These are phyloP conservation scores for Tricholaema leucomelas DNA, from an alignment of 2,113 vertebrate species.

Conservation along the genomic window DNA sequence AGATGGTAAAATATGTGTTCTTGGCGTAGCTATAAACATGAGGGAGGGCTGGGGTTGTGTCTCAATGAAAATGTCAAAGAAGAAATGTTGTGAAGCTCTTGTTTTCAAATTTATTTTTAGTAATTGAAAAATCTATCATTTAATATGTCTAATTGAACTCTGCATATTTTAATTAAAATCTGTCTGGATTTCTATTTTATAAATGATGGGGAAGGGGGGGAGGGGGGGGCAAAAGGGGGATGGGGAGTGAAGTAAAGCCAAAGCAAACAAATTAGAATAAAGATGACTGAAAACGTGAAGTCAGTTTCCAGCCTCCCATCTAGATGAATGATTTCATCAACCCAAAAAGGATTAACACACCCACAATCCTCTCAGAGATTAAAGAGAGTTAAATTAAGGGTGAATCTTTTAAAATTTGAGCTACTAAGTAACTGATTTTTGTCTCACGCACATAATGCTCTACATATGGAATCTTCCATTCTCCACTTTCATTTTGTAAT, in stretches of 20 bases:
- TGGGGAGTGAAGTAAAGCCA: background rate
- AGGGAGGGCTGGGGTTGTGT: background rate
- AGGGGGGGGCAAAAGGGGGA: too few relatives aligned
- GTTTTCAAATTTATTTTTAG: fast-evolving
- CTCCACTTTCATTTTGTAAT: background rate
- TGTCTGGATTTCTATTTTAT: background rate
- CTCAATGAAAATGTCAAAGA: background rate
- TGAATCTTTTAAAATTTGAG: conserved; percentile 39
- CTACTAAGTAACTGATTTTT: conserved; percentile 16
- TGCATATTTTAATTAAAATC: background rate
- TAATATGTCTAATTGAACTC: background rate
- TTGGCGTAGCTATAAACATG: background rate
- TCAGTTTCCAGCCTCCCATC: background rate
- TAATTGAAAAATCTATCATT: background rate
- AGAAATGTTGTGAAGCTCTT: background rate
- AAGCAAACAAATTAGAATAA: background rate
- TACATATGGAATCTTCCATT: conserved; percentile 21
- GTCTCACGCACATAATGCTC: background rate
- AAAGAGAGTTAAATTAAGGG: conserved; percentile 33
- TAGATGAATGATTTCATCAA: conserved; percentile 20
- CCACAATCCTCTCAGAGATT: background rate
- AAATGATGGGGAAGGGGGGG: too few relatives aligned
- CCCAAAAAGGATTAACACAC: background rate
- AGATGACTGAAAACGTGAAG: background rate
- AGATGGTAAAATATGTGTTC: background rate